Percentiles rank a stretch among this genome's conserved stretches.
phyloP scores from a whole-genome alignment of 1,140 invertebrate species.

The Drosophila parabipectinata region DNA sequence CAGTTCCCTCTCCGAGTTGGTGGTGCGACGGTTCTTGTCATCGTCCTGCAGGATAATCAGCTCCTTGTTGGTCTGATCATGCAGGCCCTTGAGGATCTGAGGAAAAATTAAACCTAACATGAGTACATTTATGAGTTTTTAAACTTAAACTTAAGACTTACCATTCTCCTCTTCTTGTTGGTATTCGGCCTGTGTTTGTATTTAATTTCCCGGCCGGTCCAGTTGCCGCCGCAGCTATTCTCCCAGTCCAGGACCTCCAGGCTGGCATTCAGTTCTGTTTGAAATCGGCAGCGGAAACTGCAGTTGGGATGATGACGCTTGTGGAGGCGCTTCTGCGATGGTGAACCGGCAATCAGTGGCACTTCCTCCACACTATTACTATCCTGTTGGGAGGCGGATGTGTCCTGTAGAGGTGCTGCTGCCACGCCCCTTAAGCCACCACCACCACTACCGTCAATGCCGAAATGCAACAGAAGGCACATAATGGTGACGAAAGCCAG shows the following conservation, averaged over 20 bases:
- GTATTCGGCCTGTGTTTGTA: not conserved
- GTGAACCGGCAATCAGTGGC: no score
- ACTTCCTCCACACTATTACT: not conserved
- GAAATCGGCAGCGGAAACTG: slow-evolving; percentile 38
- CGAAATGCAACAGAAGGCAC: slow-evolving; percentile 40
- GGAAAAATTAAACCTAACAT: not conserved
- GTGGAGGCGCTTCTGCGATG: slow-evolving; percentile 25
- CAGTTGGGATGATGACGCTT: slow-evolving; percentile 38
- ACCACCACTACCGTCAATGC: slow-evolving; percentile 2
- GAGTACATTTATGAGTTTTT: not conserved
- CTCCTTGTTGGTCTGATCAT: slow-evolving; percentile 37
- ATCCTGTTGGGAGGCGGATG: not conserved
- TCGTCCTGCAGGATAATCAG: slow-evolving; percentile 28
- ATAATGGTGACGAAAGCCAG: slow-evolving; percentile 44
- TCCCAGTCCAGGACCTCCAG: slow-evolving; percentile 41
- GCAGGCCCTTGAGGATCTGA: slow-evolving; percentile 42
- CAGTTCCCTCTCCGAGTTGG: slow-evolving; percentile 7
- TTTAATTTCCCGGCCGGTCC: not conserved
- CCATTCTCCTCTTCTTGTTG: slow-evolving; percentile 49
- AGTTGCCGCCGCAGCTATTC: slow-evolving; percentile 61
- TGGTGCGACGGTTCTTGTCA: slow-evolving; percentile 11
- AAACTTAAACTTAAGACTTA: slow-evolving; percentile 10
- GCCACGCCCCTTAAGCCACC: slow-evolving; percentile 7
- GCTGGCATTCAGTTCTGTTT: slow-evolving; percentile 33
- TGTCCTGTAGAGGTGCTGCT: not conserved